These are phyloP conservation scores for Lepidocyrtoides sp. DNA, from an alignment of 2,888 invertebrate genomes.

Conservation along the genomic window DNA sequence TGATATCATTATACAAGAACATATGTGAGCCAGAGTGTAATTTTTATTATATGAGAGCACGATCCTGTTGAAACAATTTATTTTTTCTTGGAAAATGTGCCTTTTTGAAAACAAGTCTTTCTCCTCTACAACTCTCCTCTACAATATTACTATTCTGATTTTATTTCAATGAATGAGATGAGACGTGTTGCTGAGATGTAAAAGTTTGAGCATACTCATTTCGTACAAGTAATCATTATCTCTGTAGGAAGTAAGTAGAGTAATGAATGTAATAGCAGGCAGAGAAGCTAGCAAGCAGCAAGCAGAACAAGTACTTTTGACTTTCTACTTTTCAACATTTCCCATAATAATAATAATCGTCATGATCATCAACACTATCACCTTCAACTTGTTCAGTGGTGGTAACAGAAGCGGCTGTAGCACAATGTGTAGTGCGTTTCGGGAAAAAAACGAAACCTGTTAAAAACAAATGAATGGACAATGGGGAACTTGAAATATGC, in stretches of 20 bases:
- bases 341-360: conserved; percentile 38
- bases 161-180: conserved; percentile 33
- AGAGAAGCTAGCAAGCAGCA: not conserved
- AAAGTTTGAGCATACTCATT: not conserved
- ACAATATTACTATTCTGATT: not conserved
- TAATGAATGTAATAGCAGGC: conserved; percentile 43
- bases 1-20: not conserved
- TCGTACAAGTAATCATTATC: conserved; percentile 3
- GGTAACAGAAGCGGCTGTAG: not conserved
- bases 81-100: conserved; percentile 25
- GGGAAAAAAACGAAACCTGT: not conserved
- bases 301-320: conserved; percentile 22
- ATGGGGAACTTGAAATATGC: not conserved
- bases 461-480: conserved; percentile 13
- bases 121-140: not conserved
- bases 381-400: not conserved
- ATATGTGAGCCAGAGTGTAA: conserved; percentile 37
- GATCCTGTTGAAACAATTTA: conserved; percentile 62
- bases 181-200: conserved; percentile 36
- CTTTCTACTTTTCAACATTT: conserved; percentile 7
- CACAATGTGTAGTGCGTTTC: not conserved
- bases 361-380: conserved; percentile 3
- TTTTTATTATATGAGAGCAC: conserved; percentile 52
- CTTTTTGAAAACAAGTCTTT: not conserved
- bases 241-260: conserved; percentile 32